Base-by-base conservation (phyloP, 2,797 vertebrate genomes). In the Caiman crocodilus region DNA sequence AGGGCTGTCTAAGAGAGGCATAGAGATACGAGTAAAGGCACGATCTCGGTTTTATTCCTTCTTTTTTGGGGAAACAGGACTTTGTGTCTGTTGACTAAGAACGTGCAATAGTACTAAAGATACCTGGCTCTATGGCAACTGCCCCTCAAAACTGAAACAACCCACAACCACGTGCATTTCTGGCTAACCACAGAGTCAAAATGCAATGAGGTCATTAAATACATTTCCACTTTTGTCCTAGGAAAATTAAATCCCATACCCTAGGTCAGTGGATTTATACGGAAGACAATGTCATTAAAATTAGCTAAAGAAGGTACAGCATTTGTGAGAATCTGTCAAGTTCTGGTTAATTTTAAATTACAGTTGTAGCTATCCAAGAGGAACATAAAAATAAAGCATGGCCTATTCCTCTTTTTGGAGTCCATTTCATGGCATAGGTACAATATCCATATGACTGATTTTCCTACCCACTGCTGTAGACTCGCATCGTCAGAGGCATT, bases 181-280 rank as follows among this genome's bases (percentile, higher is more conserved):
- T 90, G 55, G n/a, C n/a, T 25, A 71, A 65, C 11, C 20, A 10
- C 28, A 84, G 12, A 10, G 5, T 64, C 64, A 30, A 25, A 87
- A 81, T 26, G 89, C 4, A 15, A 16, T 79, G 42, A 90, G 28
- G 90, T 77, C 15, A 64, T 26, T 60, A 76, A 74, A 4, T 1
- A 20, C 3, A 56, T 83, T 86, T 78, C 56, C 92, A 13, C 16
- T 82, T 74, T 15, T 17, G 89, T 14, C 28, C 80, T 90, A 80
- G 60, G 42, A 50, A 90, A 83, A 74, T 32, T 74, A 25, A 84
- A 87, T 42, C 2, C 3, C 76, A 90, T 79, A 69, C 21, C 14
- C 5, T 14, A 7, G 4, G 42, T 25, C 15, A 8, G 42, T 50
- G 42, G 42, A 50, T 50, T 50, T 50, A 50, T 50, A 50, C 42